Conservation (phyloP, 2,113 vertebrate species). For the Daboia siamensis region DNA sequence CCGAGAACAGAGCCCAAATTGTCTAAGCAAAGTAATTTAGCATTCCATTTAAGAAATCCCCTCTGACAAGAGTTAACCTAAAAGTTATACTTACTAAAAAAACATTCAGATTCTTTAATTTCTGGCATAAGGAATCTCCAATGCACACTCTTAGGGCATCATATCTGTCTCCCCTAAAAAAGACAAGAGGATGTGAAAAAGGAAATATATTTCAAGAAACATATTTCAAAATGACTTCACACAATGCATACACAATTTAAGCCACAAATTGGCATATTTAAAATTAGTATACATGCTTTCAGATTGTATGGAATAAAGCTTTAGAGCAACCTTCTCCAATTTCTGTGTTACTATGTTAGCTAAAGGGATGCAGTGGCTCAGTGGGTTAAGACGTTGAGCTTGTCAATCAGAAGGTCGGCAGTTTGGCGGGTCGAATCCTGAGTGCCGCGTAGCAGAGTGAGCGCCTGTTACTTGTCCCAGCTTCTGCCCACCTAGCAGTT, state of each 20-base stretch:
- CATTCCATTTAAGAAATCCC: neutral
- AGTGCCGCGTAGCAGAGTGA: no score
- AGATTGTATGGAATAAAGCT: neutral
- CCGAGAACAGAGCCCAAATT: neutral
- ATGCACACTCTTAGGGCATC: slow-evolving; percentile 91
- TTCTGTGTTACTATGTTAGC: neutral
- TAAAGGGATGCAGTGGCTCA: no score
- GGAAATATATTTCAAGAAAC: neutral
- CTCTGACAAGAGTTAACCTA: neutral
- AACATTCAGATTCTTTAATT: slow-evolving; percentile 85
- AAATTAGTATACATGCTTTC: neutral
- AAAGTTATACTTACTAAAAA: slow-evolving; percentile 84
- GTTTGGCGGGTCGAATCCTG: no score
- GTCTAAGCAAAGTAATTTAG: neutral
- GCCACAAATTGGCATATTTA: neutral
- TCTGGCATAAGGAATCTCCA: slow-evolving; percentile 84
- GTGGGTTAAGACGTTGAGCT: no score
- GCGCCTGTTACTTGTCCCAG: no score
- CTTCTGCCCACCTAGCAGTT: no score
- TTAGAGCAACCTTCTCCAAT: neutral
- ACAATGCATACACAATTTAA: neutral
- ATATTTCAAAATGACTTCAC: neutral
- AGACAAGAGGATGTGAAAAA: slow-evolving; percentile 16
- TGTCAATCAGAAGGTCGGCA: no score
- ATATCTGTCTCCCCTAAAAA: slow-evolving; percentile 84